Base-by-base conservation (phyloP, 2,797 vertebrate genomes). In the Pangasius djambal region DNA sequence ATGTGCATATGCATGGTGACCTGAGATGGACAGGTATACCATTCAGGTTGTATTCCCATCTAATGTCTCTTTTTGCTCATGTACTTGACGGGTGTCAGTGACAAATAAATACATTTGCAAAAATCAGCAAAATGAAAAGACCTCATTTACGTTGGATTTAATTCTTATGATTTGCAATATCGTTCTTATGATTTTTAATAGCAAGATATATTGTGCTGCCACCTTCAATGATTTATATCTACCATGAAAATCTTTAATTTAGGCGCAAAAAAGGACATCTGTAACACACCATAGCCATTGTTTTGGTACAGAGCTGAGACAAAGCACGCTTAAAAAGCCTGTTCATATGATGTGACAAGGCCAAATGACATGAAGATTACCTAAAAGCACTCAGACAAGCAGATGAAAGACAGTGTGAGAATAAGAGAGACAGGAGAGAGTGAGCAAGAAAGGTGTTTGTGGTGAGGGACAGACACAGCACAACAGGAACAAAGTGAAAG, bases 321-420 rank as follows among this genome's bases (percentile, higher is more conserved):
- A 86, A 75, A 86, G 52, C 57, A 69, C 12, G n/a, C 57, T 83
- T 55, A 67, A 89, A 85, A 89, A 87, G 88, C 59, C 88, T 55
- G 81, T 89, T 91, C 61, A 65, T 70, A 88, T 89, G 82, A 89
- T 22, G 88, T n/a, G 84, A 85, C 72, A 44, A 50, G 50, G 79
- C 25, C 74, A 74, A 85, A 88, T 88, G 86, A 82, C 72, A 88
- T 40, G 55, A 37, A 18, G 55, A 90, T 87, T 70, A 81, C 61
- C 84, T 81, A 55, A 88, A 88, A 85, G 82, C 70, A 28, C 82
- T 89, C 50, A 78, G 77, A 70, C 59, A 86, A 69, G 63, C 59
- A 87, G 87, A 89, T 88, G 77, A 90, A 88, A 86, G 87, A 86
- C 55, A 69, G 61, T 67, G 67, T 57, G 75, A 57, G 55, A 83